These are phyloP conservation scores for Palythoa heliodiscus DNA, from an alignment of 92 coral and sea anemone species.

Conservation along the genomic window DNA sequence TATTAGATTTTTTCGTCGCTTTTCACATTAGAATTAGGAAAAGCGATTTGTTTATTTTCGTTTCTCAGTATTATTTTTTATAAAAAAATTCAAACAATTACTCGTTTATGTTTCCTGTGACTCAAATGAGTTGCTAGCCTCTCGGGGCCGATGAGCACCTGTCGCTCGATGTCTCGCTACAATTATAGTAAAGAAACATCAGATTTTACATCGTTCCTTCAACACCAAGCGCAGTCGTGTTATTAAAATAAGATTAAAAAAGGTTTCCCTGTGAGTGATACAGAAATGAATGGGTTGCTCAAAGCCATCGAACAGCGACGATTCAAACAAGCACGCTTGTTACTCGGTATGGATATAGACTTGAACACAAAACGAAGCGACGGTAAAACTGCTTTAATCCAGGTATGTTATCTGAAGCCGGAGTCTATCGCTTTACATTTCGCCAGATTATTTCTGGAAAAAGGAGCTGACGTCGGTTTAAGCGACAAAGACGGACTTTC, in stretches of 20 bases:
- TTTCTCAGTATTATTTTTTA: too few relatives aligned
- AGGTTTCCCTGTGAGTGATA: not conserved
- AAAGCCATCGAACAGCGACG: constrained; percentile 76
- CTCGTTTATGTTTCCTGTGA: too few relatives aligned
- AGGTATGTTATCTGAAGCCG: constrained; percentile 67
- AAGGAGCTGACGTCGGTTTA: constrained; percentile 63
- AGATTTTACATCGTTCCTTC: not conserved
- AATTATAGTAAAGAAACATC: not conserved
- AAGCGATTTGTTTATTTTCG: too few relatives aligned
- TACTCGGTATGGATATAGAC: constrained; percentile 56
- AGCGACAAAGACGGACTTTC: constrained; percentile 54
- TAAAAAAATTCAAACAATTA: too few relatives aligned
- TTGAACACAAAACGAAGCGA: constrained; percentile 51
- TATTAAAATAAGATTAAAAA: not conserved
- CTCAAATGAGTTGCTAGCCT: too few relatives aligned
- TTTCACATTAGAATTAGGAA: too few relatives aligned
- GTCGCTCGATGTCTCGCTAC: too few relatives aligned
- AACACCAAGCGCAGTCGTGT: not conserved
- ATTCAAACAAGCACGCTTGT: constrained; percentile 72
- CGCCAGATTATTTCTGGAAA: constrained; percentile 57
- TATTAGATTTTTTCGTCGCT: too few relatives aligned
- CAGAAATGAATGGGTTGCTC: constrained; percentile 64
- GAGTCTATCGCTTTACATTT: constrained; percentile 58
- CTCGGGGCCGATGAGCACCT: too few relatives aligned
- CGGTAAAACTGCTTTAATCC: constrained; percentile 72